Evolutionary conservation across 2,888 invertebrate species (phyloP).

Genomic region (Bellardia pandia): DNA sequence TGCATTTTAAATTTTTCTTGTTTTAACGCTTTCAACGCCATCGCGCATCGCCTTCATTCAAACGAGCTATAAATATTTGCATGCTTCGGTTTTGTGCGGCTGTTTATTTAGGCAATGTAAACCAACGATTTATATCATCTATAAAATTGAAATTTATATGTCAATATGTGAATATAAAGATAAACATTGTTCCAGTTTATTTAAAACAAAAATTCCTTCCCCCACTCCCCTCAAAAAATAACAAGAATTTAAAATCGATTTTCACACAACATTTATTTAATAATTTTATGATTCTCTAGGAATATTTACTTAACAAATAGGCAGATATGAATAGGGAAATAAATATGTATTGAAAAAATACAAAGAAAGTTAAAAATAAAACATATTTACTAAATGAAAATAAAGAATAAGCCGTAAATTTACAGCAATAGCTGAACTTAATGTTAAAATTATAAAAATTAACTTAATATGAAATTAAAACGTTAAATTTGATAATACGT

Average conservation of each 20-base stretch:
- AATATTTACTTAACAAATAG: not conserved
- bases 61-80: not conserved
- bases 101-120: constrained; percentile 24
- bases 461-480: no score
- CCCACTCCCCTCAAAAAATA: not conserved
- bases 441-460: no score
- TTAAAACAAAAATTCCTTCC: constrained; percentile 2
- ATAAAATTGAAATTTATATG: constrained; percentile 51
- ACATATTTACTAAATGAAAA: no score
- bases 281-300: constrained; percentile 21
- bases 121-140: constrained; percentile 10
- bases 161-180: constrained; percentile 48
- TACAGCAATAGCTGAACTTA: no score
- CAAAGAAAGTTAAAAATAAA: not conserved
- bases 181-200: constrained; percentile 53
- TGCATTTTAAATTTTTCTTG: not conserved
- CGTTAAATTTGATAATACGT: no score
- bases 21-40: not conserved
- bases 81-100: not conserved
- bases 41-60: not conserved
- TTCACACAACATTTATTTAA: not conserved
- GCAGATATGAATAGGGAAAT: not conserved
- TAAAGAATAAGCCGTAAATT: no score
- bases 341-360: not conserved
- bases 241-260: not conserved